Evolutionary conservation across 2,797 vertebrate species (phyloP), one percentile per base, ranked within the genome.

Genomic region (Phoebastria nigripes): DNA sequence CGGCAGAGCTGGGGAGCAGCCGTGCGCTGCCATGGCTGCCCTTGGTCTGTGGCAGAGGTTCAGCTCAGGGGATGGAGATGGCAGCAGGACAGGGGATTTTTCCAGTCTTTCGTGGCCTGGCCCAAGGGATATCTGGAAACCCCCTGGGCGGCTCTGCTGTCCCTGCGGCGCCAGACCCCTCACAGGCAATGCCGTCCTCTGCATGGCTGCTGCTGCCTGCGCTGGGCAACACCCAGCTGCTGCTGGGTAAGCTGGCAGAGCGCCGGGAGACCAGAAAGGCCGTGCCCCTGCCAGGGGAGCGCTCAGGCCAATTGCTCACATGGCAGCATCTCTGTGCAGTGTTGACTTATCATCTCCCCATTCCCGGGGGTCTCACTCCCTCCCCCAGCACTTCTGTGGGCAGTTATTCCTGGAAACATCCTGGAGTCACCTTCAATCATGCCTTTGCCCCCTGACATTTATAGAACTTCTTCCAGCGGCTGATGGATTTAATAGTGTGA

Each of bases 11-110:
- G 41, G 54, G 62, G 26, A 86, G 28, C 71, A 82, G 62, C 66
- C 46, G 55, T 19, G 4, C 0, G 0, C 37, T 2, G 5, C 55
- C 42, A 59, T 0, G 0, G 82, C 54, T 39, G 39, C 44, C 39
- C n/a, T 67, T 8, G 14, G 12, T 24, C 26, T 52, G 55, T 19
- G 52, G 29, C 69, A 86, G 69, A 56, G 18, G 5, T 49, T 76
- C 70, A 76, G 41, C 37, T 89, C 15, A 2, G 58, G 66, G n/a
- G 25, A 44, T 31, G 35, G 54, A 87, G 33, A 42, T 0, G 4
- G 73, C 84, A 87, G 77, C n/a, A 39, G 61, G 15, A 61, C 0
- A 24, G 54, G 35, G 20, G 29, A 16, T n/a, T 87, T 78, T 78
- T 74, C 31, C 42, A 33, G 55, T 55, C 67, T 81, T 6, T 7